phyloP scores from a whole-genome alignment of 2,113 vertebrate genomes.

The Neolamprologus kungweensis region DNA sequence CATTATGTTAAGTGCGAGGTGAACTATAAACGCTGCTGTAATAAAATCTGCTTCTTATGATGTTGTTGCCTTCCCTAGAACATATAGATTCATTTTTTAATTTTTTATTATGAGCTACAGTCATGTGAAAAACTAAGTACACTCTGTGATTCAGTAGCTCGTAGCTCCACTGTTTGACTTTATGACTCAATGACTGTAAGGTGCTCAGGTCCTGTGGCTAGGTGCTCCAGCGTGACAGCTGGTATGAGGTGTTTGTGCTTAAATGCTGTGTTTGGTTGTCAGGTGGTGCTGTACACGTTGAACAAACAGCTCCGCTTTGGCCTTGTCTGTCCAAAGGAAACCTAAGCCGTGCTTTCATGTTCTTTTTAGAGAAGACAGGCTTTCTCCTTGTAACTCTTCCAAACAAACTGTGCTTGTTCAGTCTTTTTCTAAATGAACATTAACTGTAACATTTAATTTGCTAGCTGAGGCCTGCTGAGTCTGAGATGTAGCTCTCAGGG shows the following conservation, averaged over 20 bases:
- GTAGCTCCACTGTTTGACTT: neutral
- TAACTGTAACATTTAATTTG: neutral
- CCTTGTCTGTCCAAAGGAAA: neutral
- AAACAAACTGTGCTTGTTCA: neutral
- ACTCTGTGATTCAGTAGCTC: neutral
- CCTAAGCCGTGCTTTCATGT: accelerated
- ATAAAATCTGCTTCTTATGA: neutral
- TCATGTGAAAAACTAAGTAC: neutral
- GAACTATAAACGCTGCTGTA: neutral
- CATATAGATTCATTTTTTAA: accelerated
- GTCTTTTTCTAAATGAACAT: neutral
- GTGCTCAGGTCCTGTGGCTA: neutral
- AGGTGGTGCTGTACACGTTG: neutral
- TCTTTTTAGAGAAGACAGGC: neutral
- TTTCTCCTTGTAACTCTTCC: neutral
- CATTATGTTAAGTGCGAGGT: neutral
- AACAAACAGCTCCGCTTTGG: neutral
- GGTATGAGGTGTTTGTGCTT: neutral
- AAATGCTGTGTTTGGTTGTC: neutral
- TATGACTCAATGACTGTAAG: neutral
- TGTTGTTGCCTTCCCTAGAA: neutral
- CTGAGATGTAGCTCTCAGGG: neutral
- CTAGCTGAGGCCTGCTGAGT: neutral
- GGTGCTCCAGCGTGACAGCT: neutral
- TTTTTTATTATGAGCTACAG: neutral